Evolutionary conservation across 1,140 invertebrate species (phyloP).

Genomic region (Drosophila ironensis): DNA sequence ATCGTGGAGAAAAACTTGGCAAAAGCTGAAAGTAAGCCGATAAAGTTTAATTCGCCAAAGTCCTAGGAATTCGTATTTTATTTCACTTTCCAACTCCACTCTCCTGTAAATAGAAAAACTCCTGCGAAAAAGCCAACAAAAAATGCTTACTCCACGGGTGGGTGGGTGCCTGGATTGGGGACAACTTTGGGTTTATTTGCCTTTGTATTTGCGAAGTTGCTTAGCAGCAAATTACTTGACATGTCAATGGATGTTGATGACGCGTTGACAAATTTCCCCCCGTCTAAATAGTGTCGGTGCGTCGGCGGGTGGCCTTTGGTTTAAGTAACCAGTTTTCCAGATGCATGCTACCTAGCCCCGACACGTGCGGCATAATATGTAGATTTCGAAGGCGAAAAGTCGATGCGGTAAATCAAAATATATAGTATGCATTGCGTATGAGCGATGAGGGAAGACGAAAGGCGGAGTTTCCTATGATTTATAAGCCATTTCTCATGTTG

Average conservation of each 20-base stretch:
- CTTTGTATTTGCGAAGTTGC: conserved; percentile 55
- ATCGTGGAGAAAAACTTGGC: too few relatives aligned
- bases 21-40: too few relatives aligned
- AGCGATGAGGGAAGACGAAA: conserved; percentile 1
- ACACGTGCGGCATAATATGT: too few relatives aligned
- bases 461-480: conserved; percentile 33
- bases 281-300: conserved; percentile 44
- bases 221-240: conserved; percentile 72
- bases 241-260: conserved; percentile 60
- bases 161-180: not conserved
- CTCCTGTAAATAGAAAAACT: not conserved
- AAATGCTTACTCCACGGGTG: not conserved
- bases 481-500: conserved; percentile 56
- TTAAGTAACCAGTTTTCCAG: conserved; percentile 6
- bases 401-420: conserved; percentile 46
- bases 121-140: not conserved
- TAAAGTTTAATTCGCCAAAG: too few relatives aligned
- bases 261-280: conserved; percentile 42
- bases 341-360: too few relatives aligned
- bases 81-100: too few relatives aligned
- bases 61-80: too few relatives aligned
- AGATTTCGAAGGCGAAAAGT: conserved; percentile 29
- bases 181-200: not conserved
- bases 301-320: conserved; percentile 39
- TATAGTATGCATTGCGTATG: conserved; percentile 42